Conservation (phyloP, 1,140 invertebrate species). For the Pogonus chalceus region DNA sequence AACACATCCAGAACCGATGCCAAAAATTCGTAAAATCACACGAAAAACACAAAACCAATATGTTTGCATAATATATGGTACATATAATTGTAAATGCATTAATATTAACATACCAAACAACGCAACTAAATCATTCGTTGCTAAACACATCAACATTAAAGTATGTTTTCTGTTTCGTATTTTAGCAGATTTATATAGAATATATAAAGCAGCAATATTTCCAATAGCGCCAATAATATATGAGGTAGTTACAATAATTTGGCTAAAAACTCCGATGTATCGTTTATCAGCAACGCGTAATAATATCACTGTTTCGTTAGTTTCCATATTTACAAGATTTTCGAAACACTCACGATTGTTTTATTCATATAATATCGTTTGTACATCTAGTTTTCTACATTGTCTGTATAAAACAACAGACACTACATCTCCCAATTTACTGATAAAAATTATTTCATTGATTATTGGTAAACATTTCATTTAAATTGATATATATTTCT, state of each 20-base stretch:
- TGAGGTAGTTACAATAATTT: constrained; percentile 41
- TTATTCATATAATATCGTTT: too few species aligned
- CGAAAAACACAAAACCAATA: constrained; percentile 53
- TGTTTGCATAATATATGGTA: constrained; percentile 38
- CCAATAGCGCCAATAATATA: constrained; percentile 49
- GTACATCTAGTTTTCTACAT: too few species aligned
- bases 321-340: too few species aligned
- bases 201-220: constrained; percentile 48
- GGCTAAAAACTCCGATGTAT: constrained; percentile 29
- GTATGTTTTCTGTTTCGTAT: constrained; percentile 68
- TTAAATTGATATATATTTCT: too few species aligned
- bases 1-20: constrained; percentile 75
- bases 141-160: constrained; percentile 66
- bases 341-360: too few species aligned
- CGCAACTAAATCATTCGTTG: constrained; percentile 69
- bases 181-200: constrained; percentile 44
- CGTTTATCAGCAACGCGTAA: constrained; percentile 7
- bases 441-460: too few species aligned
- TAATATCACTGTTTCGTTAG: too few species aligned
- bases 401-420: too few species aligned
- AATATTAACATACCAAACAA: constrained; percentile 52
- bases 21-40: constrained; percentile 68
- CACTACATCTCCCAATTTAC: too few species aligned
- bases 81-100: constrained; percentile 46
- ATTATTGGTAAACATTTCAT: too few species aligned